Base-by-base conservation (phyloP, 2,888 invertebrate species). In the Heliconius ismenius region DNA sequence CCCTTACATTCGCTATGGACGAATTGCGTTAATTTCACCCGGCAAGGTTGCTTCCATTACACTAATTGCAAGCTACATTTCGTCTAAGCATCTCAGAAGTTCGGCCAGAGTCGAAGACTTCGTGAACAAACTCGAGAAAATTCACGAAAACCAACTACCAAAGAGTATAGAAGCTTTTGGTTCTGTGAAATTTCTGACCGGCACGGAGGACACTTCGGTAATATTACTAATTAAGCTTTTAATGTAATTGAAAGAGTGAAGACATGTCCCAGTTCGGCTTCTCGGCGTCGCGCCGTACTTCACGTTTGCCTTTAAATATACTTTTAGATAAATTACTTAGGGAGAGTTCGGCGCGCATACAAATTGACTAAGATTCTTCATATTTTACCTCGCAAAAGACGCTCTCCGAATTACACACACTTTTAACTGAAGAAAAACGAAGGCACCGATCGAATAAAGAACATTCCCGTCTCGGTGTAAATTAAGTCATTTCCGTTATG, bases 171-270 rank as follows among this genome's bases (percentile, higher is more conserved):
- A 91, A 89, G 77, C 79, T 79, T 78, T 80, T 79, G 80, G 62
- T 69, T 79, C 78, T 72, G 79, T 75, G 77, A 80, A 81, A 78
- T 78, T 78, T 80, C 78, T 79, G 79, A 79, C 78, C 79, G 87
- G 89, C 88, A 89, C 89, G 88, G 89, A 90, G 87, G 89, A 90
- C 87, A 89, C 89, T 91, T 90, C 83, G 87, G 89, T 92, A 91
- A 93, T 93, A 92, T 91, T 90, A 90, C 90, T 93, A 92, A 94
- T 93, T 93, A 92, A 92, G 91, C 92, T 92, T 91, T 93, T 92
- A 93, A 93, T 91, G 91, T 92, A 94, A 94, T 93, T 93, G 90
- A 91, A 92, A 90, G 88, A 91, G 89, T 89, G 86, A 89, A 90
- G 91, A 92, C 90, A 90, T 88, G 89, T 90, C 88, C 88, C 85